Conservation (phyloP, 2,888 invertebrate species). For the Athetis lepigone region DNA sequence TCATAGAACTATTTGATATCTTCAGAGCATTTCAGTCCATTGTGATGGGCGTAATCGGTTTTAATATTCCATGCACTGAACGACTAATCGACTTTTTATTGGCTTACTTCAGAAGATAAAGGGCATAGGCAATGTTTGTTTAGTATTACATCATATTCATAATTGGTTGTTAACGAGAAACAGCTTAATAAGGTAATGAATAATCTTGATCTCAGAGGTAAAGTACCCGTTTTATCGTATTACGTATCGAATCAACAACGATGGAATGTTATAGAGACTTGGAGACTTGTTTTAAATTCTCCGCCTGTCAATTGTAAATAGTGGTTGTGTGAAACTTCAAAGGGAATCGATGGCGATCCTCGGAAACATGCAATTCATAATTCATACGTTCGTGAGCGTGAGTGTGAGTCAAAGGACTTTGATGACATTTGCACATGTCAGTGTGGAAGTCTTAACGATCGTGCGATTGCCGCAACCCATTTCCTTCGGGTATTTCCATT, state of each 20-base stretch:
- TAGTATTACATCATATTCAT: slow-evolving; percentile 69
- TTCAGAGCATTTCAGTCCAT: slow-evolving; percentile 45
- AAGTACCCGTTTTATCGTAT: slow-evolving; percentile 34
- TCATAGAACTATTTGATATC: slow-evolving; percentile 31
- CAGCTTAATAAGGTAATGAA: slow-evolving; percentile 28
- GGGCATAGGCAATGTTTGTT: slow-evolving; percentile 64
- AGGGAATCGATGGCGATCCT: slow-evolving; percentile 23
- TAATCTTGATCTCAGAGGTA: slow-evolving; percentile 44
- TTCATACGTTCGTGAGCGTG: slow-evolving; percentile 26
- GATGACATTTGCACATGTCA: slow-evolving; percentile 48
- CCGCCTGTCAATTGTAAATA: neutral
- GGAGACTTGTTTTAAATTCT: slow-evolving; percentile 24
- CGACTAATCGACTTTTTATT: slow-evolving; percentile 58
- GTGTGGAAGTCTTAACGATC: slow-evolving; percentile 20
- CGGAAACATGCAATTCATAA: slow-evolving; percentile 39
- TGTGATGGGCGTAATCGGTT: slow-evolving; percentile 46
- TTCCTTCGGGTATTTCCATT: slow-evolving; percentile 35
- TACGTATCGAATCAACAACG: slow-evolving; percentile 23
- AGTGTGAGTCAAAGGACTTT: slow-evolving; percentile 31
- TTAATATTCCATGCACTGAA: slow-evolving; percentile 54
- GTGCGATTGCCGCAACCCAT: slow-evolving; percentile 19
- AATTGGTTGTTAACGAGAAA: slow-evolving; percentile 53
- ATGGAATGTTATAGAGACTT: slow-evolving; percentile 22
- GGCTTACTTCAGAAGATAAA: slow-evolving; percentile 40
- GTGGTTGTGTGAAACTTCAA: slow-evolving; percentile 14